A percentile compares a stretch with the other conserved stretches of the same genome.
Conservation (phyloP, 2,888 invertebrate species). For the Diaperis boleti region DNA sequence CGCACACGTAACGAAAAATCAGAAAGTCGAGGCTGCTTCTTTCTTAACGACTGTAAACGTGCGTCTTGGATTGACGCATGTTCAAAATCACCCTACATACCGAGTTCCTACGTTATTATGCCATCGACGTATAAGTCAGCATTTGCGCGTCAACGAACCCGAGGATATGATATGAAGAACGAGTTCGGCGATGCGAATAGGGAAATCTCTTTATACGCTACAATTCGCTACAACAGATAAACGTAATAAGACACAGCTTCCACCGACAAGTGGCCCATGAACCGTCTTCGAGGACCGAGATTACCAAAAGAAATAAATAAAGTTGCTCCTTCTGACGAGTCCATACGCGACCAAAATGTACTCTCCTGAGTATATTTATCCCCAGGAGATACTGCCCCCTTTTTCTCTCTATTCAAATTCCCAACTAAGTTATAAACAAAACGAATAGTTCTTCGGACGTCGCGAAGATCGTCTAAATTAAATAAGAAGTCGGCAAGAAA, state of each 20-base stretch:
- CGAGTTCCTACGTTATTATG: conserved; percentile 48
- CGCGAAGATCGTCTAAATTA: conserved; percentile 26
- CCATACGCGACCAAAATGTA: neutral
- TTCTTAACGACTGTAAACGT: neutral
- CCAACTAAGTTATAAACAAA: conserved; percentile 16
- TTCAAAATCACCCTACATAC: conserved; percentile 37
- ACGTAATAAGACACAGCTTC: conserved; percentile 49
- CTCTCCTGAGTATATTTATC: too few relatives aligned
- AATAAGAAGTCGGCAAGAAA: conserved; percentile 18
- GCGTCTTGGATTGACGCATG: conserved; percentile 18
- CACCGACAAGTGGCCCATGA: conserved; percentile 51
- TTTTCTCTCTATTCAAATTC: conserved; percentile 15
- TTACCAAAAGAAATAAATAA: conserved; percentile 21
- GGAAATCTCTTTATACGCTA: conserved; percentile 51
- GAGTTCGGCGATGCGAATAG: conserved; percentile 49
- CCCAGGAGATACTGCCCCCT: too few relatives aligned
- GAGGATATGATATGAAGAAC: conserved; percentile 52
- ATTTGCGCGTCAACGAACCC: conserved; percentile 49
- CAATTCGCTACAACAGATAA: conserved; percentile 54
- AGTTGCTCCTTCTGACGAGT: too few relatives aligned
- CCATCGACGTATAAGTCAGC: conserved; percentile 49
- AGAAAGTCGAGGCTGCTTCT: conserved; percentile 12
- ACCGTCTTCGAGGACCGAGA: conserved; percentile 31
- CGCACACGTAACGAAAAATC: conserved; percentile 24
- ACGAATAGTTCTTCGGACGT: conserved; percentile 21